Conservation (phyloP, 2,113 vertebrate genomes). For the Cyprinodon brontotheroides region DNA sequence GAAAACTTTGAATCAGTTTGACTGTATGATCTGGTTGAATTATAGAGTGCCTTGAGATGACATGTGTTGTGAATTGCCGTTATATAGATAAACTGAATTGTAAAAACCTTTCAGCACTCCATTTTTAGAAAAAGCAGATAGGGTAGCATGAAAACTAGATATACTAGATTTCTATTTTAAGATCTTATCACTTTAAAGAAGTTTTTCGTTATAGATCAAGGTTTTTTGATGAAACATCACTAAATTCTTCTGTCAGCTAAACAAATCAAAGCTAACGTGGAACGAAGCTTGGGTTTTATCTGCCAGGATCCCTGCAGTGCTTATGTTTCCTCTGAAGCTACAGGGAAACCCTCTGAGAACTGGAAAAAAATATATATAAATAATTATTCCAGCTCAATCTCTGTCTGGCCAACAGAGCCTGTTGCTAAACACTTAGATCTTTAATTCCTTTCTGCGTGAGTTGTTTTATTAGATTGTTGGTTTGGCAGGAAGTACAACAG, state of each 20-base stretch:
- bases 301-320: constrained; percentile 22
- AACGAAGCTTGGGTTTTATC: background rate
- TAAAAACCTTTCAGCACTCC: background rate
- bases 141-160: background rate
- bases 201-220: background rate
- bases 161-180: background rate
- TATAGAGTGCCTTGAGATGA: no score
- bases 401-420: background rate
- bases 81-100: no score
- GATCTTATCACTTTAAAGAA: background rate
- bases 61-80: no score
- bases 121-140: no score
- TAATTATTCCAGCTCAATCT: background rate
- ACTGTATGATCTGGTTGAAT: no score
- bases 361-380: background rate
- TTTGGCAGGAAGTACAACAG: background rate
- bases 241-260: constrained; percentile 8
- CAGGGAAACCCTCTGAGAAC: constrained; percentile 9
- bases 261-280: constrained; percentile 22
- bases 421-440: constrained; percentile 7
- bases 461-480: background rate
- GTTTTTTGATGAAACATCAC: background rate
- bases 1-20: no score
- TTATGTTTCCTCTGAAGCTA: constrained; percentile 26
- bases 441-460: background rate